These are phyloP conservation scores for Machimus rusticus DNA, from an alignment of 2,888 invertebrate genomes.

Conservation along the genomic window DNA sequence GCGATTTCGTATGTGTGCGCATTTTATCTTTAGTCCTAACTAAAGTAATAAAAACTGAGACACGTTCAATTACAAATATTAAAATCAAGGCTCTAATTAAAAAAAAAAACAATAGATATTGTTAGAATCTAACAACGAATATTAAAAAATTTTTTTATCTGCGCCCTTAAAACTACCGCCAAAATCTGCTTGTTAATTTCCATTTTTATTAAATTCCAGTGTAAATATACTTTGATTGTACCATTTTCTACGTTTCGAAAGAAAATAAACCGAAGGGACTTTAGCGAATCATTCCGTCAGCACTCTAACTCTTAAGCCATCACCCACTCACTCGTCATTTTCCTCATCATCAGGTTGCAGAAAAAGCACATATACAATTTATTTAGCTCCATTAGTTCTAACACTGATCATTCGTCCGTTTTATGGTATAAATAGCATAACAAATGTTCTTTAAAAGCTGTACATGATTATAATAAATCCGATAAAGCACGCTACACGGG, in stretches of 20 bases:
- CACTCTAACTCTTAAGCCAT: constrained; percentile 23
- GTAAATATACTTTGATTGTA: neutral
- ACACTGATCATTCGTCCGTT: neutral
- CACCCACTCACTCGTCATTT: constrained; percentile 26
- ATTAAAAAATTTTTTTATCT: neutral
- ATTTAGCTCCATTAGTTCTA: neutral
- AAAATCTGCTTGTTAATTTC: neutral
- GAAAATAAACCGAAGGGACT: neutral
- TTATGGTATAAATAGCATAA: neutral
- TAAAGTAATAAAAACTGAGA: neutral
- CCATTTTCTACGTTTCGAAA: neutral
- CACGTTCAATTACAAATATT: neutral
- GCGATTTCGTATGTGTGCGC: neutral
- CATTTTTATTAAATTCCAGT: neutral
- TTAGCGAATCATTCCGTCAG: neutral
- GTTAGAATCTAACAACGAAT: neutral
- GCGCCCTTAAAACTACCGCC: neutral
- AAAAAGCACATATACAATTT: neutral
- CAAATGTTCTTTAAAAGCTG: neutral
- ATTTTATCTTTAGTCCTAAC: neutral
- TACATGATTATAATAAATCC: neutral
- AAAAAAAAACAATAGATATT: neutral
- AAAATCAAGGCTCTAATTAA: neutral
- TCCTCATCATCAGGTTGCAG: neutral
- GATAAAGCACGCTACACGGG: neutral